These are phyloP conservation scores for Bacillus rossius DNA, from an alignment of 1,140 invertebrate species.

Conservation along the genomic window DNA sequence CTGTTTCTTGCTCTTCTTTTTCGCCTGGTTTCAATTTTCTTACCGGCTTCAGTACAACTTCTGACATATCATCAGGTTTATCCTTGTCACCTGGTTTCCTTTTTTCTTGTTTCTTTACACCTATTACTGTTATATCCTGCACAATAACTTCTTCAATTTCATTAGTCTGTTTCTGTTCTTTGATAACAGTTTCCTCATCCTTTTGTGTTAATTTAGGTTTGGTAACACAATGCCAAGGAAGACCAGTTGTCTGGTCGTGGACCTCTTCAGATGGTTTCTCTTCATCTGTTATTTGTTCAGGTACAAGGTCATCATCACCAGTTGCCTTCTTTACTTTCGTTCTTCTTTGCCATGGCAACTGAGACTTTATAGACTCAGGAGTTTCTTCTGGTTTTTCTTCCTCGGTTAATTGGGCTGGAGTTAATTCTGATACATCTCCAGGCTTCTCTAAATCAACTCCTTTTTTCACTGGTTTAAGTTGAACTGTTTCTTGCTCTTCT, in stretches of 20 bases:
- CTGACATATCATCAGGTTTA: slow-evolving; percentile 17
- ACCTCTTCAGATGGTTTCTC: neutral
- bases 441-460: slow-evolving; percentile 24
- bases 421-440: slow-evolving; percentile 16
- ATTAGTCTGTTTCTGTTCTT: neutral
- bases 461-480: slow-evolving; percentile 2
- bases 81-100: neutral
- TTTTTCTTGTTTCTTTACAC: slow-evolving; percentile 6
- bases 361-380: neutral
- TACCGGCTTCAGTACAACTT: slow-evolving; percentile 8
- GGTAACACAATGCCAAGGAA: slow-evolving; percentile 8
- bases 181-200: no score
- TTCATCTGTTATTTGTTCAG: neutral
- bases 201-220: slow-evolving; percentile 21
- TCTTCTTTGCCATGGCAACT: slow-evolving; percentile 8
- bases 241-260: neutral
- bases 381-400: slow-evolving; percentile 3
- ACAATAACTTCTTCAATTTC: slow-evolving; percentile 15
- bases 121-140: slow-evolving; percentile 3
- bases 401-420: neutral
- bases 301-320: neutral
- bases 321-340: neutral
- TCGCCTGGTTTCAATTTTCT: neutral
- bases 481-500: neutral
- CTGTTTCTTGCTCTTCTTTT: slow-evolving; percentile 7